Evolutionary conservation across 1,140 invertebrate species (phyloP).

Genomic region (Acyrthosiphon pisum): DNA sequence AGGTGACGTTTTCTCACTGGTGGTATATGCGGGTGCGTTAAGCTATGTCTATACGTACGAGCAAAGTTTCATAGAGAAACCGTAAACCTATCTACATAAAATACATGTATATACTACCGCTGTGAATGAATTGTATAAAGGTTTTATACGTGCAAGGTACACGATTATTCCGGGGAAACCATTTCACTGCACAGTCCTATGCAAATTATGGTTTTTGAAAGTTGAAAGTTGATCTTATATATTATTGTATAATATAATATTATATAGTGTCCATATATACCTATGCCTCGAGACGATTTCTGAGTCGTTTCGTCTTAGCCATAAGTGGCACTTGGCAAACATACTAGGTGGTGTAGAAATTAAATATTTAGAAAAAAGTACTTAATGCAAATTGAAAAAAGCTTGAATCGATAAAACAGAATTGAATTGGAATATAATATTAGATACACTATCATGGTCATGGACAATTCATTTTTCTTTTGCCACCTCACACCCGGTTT

Average conservation of each 20-base stretch:
- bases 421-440: too few relatives aligned
- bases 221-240: not conserved
- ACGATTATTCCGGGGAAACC: not conserved
- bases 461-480: too few relatives aligned
- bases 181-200: not conserved
- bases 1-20: constrained; percentile 15
- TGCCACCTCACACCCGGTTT: not conserved
- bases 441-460: too few relatives aligned
- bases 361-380: too few relatives aligned
- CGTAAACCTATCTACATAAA: not conserved
- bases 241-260: not conserved
- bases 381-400: too few relatives aligned
- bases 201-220: not conserved
- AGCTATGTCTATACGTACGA: not conserved
- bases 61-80: not conserved
- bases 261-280: not conserved
- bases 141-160: not conserved
- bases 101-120: not conserved
- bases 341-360: too few relatives aligned
- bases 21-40: not conserved
- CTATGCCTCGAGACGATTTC: not conserved
- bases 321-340: too few relatives aligned
- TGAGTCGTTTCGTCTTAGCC: not conserved
- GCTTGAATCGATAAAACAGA: too few relatives aligned
- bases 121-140: not conserved